Base-by-base conservation (phyloP, 2,888 invertebrate species). In the Stenodema calcarata region DNA sequence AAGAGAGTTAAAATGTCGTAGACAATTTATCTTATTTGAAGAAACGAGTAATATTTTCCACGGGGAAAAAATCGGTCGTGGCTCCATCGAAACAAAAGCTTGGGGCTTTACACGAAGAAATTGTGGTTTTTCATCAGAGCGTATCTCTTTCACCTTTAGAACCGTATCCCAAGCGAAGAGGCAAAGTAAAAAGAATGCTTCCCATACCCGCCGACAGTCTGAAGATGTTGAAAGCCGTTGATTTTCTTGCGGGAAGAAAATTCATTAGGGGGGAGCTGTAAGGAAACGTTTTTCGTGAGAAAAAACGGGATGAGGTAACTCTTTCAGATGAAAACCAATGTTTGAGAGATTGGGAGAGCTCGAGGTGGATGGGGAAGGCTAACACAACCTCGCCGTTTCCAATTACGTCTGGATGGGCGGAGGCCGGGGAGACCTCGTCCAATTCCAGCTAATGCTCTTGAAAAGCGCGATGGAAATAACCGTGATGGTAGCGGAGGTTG, bases 251-350 rank as follows among this genome's bases (percentile, higher is more conserved):
- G 82, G 82, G 41, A 47, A 62, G 75, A 75, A 84, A 84, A 84
- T 75, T 84, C 75, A 73, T 75, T 84, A 75, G 44, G 44, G 82
- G 82, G 84, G 44, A 84, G 84, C 84, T 42, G 84, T 75, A 84
- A 73, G 84, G 35, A 75, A 84, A 84, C 73, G 84, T 84, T 84
- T 84, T 84, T 84, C 75, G 84, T 18, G 84, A 47, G 75, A 27
- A 70, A 70, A 28, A 27, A 47, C 27, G 35, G 62, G 73, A 84
- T 11, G 82, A 84, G 84, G 84, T 84, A 84, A 84, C 84, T 84
- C 84, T 84, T 84, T 84, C 84, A 84, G 84, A 84, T 84, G 84
- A 75, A 84, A 84, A 84, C 84, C 84, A 84, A 84, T 84, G 84
- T 84, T 84, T 84, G 84, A 84, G 84, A 84, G 84, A 84, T 84